A percentile compares a stretch with the other conserved stretches of the same genome.
Conservation (phyloP, 92 coral and sea anemone genomes). For the Diadumene lineata region DNA sequence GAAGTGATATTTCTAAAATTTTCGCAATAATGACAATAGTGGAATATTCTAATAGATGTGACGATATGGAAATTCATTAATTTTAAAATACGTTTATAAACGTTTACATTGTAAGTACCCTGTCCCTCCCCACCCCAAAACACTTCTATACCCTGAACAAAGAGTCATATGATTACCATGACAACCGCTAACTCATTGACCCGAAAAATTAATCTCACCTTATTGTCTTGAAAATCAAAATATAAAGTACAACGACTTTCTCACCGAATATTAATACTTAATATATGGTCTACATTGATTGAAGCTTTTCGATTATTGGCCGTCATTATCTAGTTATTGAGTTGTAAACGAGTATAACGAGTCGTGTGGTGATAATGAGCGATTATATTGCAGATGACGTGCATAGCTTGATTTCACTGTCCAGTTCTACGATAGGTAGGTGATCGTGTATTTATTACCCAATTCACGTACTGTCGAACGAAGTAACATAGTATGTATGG, state of each 20-base stretch:
- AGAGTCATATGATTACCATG: not conserved
- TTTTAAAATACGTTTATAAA: too few species aligned
- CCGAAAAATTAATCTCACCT: not conserved
- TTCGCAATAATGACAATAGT: too few species aligned
- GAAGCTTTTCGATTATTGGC: not conserved
- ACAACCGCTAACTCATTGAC: not conserved
- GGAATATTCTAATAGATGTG: too few species aligned
- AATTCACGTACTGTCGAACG: too few species aligned
- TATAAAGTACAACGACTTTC: not conserved
- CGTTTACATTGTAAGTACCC: too few species aligned
- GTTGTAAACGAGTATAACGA: not conserved
- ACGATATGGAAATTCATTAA: too few species aligned
- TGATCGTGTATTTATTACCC: too few species aligned
- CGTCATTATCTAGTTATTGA: not conserved
- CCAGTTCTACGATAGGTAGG: constrained; percentile 15
- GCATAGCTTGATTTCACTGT: constrained; percentile 10
- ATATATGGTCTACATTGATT: not conserved
- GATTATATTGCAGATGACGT: constrained; percentile 15
- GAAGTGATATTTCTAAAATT: too few species aligned
- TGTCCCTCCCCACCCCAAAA: not conserved
- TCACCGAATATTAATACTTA: not conserved
- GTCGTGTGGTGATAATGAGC: constrained; percentile 1
- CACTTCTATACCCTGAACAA: not conserved
- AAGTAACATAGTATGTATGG: too few species aligned
- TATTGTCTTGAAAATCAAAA: not conserved